Evolutionary conservation across 2,113 vertebrate species (phyloP).

Genomic region (Thamnaconus septentrionalis): DNA sequence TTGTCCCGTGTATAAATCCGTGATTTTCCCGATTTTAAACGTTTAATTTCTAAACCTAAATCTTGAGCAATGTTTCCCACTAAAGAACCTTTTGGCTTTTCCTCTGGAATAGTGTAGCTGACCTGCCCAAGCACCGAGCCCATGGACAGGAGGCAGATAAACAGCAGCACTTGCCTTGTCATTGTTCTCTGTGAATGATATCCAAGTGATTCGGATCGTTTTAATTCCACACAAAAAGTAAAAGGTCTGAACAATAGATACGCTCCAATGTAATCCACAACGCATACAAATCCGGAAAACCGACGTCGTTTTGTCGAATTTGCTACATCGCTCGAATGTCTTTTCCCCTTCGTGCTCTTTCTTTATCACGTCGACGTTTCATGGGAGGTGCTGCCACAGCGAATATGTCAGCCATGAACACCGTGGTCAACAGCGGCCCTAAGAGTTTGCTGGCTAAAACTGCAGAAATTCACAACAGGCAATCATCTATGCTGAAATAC

Average conservation of each 20-base stretch:
- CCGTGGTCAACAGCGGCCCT: slow-evolving; percentile 67
- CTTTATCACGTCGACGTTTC: neutral
- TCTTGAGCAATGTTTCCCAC: slow-evolving; percentile 77
- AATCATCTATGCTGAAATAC: neutral
- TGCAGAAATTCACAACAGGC: slow-evolving; percentile 17
- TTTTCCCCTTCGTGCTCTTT: neutral
- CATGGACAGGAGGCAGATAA: slow-evolving; percentile 16
- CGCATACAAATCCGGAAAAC: neutral
- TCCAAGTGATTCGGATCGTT: neutral
- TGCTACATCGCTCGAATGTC: neutral
- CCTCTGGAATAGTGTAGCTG: slow-evolving; percentile 74
- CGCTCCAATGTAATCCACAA: neutral
- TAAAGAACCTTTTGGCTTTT: slow-evolving; percentile 71
- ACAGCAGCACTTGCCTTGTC: slow-evolving; percentile 17
- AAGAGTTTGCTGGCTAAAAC: slow-evolving; percentile 32
- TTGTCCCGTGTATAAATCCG: slow-evolving; percentile 67
- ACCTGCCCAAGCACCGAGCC: slow-evolving; percentile 46
- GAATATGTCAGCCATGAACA: slow-evolving; percentile 10
- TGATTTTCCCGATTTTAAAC: slow-evolving; percentile 65
- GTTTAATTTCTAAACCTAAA: slow-evolving; percentile 67
- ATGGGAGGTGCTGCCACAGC: slow-evolving; percentile 27
- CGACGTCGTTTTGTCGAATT: no score
- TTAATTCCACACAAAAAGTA: neutral
- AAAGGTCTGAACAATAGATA: neutral
- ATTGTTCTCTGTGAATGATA: slow-evolving; percentile 23